Evolutionary conservation across 2,113 vertebrate species (phyloP).

Genomic region (Oreotrochilus melanogaster): DNA sequence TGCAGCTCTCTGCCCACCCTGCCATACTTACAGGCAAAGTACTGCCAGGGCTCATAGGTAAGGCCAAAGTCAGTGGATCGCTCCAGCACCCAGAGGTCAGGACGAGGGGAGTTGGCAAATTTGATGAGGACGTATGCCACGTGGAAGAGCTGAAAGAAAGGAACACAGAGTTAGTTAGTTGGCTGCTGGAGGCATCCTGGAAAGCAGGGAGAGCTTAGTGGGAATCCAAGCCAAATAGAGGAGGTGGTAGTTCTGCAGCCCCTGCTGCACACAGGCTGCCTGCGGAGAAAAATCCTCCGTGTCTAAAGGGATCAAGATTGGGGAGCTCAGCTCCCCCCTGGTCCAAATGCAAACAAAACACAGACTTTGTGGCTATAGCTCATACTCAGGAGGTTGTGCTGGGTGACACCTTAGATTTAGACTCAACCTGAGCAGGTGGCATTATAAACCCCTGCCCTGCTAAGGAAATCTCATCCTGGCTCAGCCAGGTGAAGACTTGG

Average conservation of each 20-base stretch:
- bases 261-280: background rate
- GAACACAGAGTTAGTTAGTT: background rate
- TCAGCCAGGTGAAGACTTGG: background rate
- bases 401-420: background rate
- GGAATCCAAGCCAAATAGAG: background rate
- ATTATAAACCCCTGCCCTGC: background rate
- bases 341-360: background rate
- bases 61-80: conserved; percentile 89
- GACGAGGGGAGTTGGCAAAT: conserved; percentile 96
- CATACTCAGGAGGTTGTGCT: background rate
- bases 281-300: background rate
- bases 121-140: conserved; percentile 97
- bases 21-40: conserved; percentile 93
- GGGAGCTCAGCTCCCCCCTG: background rate
- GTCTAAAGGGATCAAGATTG: conserved; percentile 21
- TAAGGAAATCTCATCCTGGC: too few species aligned
- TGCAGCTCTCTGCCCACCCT: background rate
- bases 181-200: background rate
- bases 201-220: background rate
- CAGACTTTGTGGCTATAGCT: conserved; percentile 9
- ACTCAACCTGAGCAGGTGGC: background rate
- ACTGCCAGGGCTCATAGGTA: conserved; percentile 95
- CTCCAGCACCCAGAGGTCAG: conserved; percentile 97
- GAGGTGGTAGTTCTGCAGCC: background rate
- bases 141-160: conserved; percentile 89